phyloP scores from a whole-genome alignment of 2,797 vertebrate genomes.

The Notoglanidium macrostoma region DNA sequence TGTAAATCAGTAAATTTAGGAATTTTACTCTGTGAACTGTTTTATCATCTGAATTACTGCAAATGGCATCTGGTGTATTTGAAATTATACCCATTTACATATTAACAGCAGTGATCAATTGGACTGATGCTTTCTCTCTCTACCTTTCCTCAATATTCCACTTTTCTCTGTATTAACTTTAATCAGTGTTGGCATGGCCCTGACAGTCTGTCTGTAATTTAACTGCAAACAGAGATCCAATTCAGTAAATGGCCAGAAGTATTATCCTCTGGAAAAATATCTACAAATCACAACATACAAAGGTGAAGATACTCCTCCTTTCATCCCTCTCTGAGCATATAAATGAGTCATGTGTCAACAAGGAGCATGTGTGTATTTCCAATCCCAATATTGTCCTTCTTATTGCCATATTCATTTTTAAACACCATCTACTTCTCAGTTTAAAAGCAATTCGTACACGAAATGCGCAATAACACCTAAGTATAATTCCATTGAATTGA shows the following conservation, averaged over 20 bases:
- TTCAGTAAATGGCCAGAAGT: not conserved
- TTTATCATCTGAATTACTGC: not conserved
- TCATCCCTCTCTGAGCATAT: not conserved
- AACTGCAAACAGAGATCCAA: not conserved
- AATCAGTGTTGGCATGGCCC: not conserved
- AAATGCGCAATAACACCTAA: constrained; percentile 11
- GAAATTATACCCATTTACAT: not conserved
- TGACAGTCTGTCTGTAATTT: not conserved
- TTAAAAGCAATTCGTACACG: not conserved
- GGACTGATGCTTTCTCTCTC: not conserved
- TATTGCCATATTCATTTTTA: not conserved
- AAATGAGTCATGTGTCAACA: not conserved
- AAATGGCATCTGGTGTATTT: not conserved
- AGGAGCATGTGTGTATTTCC: not conserved
- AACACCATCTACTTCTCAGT: not conserved
- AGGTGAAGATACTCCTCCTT: not conserved
- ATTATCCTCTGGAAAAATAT: not conserved
- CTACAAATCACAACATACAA: not conserved
- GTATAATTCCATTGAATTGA: constrained; percentile 76
- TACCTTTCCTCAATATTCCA: not conserved
- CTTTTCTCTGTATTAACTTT: not conserved
- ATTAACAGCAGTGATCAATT: not conserved
- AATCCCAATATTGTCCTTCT: not conserved
- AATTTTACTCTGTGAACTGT: not conserved
- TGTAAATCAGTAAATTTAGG: not conserved